These are phyloP conservation scores for Protaetia brevitarsis DNA, from an alignment of 1,140 invertebrate species.

Conservation along the genomic window DNA sequence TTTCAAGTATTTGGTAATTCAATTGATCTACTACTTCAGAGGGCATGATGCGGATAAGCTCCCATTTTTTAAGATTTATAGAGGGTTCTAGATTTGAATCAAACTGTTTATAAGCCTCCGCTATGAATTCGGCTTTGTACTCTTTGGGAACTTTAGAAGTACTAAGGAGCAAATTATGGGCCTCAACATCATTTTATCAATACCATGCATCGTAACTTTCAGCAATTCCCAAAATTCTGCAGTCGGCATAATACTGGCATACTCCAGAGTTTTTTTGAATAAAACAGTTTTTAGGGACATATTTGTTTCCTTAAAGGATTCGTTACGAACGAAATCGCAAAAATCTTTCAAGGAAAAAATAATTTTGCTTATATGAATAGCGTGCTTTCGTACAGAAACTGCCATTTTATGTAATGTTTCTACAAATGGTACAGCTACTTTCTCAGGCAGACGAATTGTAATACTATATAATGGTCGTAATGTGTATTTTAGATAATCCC, in stretches of 20 bases:
- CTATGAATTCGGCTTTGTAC: neutral
- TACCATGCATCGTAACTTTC: neutral
- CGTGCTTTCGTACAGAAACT: conserved; percentile 8
- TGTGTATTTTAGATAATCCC: conserved; percentile 11
- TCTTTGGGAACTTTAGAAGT: neutral
- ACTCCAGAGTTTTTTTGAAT: conserved; percentile 8
- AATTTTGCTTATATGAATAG: neutral
- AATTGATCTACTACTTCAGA: neutral
- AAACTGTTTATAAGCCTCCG: neutral
- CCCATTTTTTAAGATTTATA: neutral
- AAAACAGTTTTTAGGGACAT: neutral
- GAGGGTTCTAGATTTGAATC: neutral
- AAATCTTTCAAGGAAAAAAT: neutral
- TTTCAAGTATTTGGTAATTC: neutral
- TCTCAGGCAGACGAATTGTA: neutral
- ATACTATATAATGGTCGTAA: neutral
- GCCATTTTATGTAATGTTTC: neutral
- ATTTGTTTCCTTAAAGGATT: neutral
- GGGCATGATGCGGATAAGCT: neutral
- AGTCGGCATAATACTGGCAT: neutral
- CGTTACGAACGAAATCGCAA: neutral
- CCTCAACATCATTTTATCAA: neutral
- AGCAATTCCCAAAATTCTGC: conserved; percentile 3
- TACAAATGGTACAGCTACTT: neutral
- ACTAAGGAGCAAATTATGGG: neutral